A percentile compares a stretch with the other conserved stretches of the same genome.
These are phyloP conservation scores for Paramormyrops hopkinsi DNA, from an alignment of 2,797 vertebrate genomes.

Conservation along the genomic window DNA sequence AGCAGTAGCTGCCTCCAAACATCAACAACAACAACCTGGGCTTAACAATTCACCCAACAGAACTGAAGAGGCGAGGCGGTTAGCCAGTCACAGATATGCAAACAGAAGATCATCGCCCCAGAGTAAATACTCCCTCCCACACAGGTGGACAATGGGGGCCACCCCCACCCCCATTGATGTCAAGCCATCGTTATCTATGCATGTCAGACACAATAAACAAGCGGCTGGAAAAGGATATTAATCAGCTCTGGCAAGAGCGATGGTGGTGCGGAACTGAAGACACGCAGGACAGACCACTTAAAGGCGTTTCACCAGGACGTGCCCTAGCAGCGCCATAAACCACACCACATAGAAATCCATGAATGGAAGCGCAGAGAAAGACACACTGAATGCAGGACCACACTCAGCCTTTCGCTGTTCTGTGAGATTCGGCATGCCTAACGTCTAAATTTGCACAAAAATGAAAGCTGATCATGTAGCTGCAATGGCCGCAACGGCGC, in stretches of 20 bases:
- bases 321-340: background rate
- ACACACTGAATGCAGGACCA: too few species aligned
- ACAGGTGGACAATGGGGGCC: background rate
- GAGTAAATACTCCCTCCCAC: constrained; percentile 5
- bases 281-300: background rate
- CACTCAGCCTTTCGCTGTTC: background rate
- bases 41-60: background rate
- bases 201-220: constrained; percentile 12
- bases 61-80: background rate
- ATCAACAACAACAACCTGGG: background rate
- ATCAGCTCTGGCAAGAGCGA: background rate
- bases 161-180: background rate
- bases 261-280: background rate
- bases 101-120: background rate
- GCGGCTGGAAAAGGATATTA: background rate
- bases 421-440: background rate
- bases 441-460: background rate
- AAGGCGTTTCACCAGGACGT: background rate
- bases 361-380: background rate
- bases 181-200: constrained; percentile 9
- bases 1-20: background rate
- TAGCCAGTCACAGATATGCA: constrained; percentile 11
- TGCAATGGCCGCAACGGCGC: background rate
- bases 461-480: background rate
- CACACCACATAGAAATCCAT: background rate